A percentile compares a stretch with the other conserved stretches of the same genome.
Evolutionary conservation across 2,888 invertebrate species (phyloP).

Genomic region (Coleophora flavipennella): DNA sequence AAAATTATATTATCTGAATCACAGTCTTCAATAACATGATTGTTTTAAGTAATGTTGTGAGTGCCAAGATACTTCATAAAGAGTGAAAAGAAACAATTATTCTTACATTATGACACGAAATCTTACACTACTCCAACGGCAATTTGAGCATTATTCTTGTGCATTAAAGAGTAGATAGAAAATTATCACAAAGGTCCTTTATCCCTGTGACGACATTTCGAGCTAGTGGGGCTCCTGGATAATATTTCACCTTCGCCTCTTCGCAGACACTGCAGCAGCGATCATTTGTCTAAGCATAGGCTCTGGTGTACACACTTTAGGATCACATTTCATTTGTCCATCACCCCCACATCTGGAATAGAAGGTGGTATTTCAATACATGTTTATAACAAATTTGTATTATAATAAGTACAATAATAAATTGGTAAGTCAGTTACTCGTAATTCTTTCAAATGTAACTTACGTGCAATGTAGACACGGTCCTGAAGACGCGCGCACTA

Average conservation of each 20-base stretch:
- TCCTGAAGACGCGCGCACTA: constrained; percentile 88
- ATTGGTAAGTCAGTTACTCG: not conserved
- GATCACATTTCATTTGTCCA: constrained; percentile 96
- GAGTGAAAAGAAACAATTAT: constrained; percentile 54
- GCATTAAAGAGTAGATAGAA: constrained; percentile 62
- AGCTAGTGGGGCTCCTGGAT: constrained; percentile 29
- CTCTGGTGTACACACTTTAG: constrained; percentile 90
- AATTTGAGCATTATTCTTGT: constrained; percentile 71
- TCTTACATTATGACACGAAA: constrained; percentile 65
- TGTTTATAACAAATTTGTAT: not conserved
- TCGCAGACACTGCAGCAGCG: constrained; percentile 82
- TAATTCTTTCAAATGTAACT: constrained; percentile 50
- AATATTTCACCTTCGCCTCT: constrained; percentile 81
- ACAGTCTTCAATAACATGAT: constrained; percentile 54
- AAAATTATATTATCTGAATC: constrained; percentile 58
- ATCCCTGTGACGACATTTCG: constrained; percentile 48
- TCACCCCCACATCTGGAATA: constrained; percentile 88
- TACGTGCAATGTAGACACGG: constrained; percentile 96
- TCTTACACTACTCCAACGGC: constrained; percentile 65
- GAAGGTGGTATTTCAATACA: constrained; percentile 1
- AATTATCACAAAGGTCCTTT: constrained; percentile 50
- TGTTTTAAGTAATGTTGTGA: constrained; percentile 35
- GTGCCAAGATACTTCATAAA: constrained; percentile 59
- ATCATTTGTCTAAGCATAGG: constrained; percentile 93
- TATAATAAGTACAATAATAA: not conserved